These are phyloP conservation scores for Paralichthys olivaceus DNA, from an alignment of 2,113 vertebrate genomes.

Conservation along the genomic window DNA sequence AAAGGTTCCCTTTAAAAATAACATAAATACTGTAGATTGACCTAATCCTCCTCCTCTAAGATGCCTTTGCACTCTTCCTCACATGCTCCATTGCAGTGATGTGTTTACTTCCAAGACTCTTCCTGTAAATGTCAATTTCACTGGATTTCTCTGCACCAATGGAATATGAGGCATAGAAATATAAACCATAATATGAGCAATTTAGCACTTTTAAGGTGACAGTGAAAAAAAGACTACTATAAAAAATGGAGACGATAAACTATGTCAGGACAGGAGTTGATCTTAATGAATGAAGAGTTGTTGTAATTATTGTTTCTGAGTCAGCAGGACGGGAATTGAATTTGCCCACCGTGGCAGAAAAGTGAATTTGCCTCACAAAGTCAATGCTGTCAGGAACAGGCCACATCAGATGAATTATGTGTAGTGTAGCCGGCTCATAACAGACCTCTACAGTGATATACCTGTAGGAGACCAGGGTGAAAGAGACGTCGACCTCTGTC, in stretches of 20 bases:
- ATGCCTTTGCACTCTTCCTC: background rate
- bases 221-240: background rate
- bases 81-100: background rate
- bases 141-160: background rate
- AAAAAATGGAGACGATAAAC: background rate
- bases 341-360: background rate
- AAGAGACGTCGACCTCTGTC: slow-evolving; percentile 3
- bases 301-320: background rate
- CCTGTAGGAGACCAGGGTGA: background rate
- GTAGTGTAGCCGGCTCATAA: background rate
- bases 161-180: background rate
- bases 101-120: background rate
- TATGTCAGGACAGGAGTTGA: background rate
- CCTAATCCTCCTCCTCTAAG: background rate
- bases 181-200: background rate
- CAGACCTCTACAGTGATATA: background rate
- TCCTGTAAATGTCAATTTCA: background rate
- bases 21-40: background rate
- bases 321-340: background rate
- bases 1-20: too few relatives aligned
- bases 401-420: background rate
- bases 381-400: background rate
- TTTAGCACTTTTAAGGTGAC: background rate
- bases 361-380: background rate
- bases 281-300: background rate